Conservation (phyloP, 23 tunicate genomes). For the Ascidia mentula region DNA sequence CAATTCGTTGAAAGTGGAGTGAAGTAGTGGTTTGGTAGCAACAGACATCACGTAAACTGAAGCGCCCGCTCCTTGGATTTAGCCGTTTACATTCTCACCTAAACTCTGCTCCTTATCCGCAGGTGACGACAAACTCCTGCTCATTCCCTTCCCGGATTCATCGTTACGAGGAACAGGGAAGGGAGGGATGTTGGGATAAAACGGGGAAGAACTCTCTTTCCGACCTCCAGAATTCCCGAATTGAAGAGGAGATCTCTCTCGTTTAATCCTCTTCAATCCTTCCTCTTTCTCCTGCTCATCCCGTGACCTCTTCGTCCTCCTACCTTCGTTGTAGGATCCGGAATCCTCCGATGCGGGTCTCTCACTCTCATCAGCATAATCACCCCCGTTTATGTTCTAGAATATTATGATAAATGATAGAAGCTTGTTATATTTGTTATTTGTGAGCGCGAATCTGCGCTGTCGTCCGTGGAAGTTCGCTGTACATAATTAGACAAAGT, state of each 20-base stretch:
- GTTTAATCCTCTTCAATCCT: not conserved
- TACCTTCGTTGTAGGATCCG: not conserved
- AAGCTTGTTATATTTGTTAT: no score
- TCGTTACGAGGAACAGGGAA: not conserved
- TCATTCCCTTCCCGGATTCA: not conserved
- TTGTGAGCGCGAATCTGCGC: no score
- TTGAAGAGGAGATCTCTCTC: not conserved
- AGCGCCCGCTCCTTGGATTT: no score
- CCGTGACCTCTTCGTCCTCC: not conserved
- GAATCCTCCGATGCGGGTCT: not conserved
- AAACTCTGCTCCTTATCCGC: not conserved
- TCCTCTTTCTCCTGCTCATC: not conserved
- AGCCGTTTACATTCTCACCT: no score
- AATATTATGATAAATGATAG: no score
- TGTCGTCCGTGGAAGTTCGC: no score
- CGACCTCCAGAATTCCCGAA: not conserved
- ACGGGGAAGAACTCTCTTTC: not conserved
- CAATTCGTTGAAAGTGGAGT: no score
- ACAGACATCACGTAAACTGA: no score
- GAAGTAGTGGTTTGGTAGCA: no score
- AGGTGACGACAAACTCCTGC: constrained; percentile 1
- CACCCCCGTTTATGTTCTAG: not conserved
- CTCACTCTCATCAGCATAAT: not conserved
- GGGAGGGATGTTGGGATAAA: not conserved
- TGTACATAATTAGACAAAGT: no score